phyloP scores from a whole-genome alignment of 2,888 invertebrate genomes.

The Protodeltote pygarga region DNA sequence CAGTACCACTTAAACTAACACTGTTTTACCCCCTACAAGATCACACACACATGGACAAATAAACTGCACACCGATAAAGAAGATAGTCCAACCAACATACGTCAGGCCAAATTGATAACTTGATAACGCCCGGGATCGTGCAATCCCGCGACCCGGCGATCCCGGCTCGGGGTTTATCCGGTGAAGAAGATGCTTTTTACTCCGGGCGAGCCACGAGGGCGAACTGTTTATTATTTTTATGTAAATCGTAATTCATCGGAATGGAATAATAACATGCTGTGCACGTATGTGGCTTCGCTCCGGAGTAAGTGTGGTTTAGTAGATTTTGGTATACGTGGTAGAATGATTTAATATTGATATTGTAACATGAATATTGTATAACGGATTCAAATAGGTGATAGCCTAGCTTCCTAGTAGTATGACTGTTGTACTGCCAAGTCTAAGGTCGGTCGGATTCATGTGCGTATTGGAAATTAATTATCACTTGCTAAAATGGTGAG shows the following conservation, averaged over 20 bases:
- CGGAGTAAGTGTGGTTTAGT: constrained; percentile 21
- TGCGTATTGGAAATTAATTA: too few species aligned
- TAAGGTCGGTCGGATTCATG: too few species aligned
- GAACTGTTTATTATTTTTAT: constrained; percentile 64
- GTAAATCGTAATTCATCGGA: constrained; percentile 68
- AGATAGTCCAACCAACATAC: constrained; percentile 38
- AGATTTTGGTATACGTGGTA: background rate
- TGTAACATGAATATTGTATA: too few species aligned
- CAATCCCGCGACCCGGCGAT: constrained; percentile 55
- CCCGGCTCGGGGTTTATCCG: constrained; percentile 60
- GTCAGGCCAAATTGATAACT: constrained; percentile 78
- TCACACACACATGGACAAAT: constrained; percentile 19
- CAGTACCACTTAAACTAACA: background rate
- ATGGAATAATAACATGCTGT: constrained; percentile 70
- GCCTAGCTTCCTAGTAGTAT: background rate
- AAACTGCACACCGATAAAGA: constrained; percentile 25
- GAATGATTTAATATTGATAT: background rate
- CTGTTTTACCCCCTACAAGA: constrained; percentile 4
- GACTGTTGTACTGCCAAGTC: too few species aligned
- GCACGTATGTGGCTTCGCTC: constrained; percentile 41
- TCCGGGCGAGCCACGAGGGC: constrained; percentile 46
- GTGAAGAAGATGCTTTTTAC: constrained; percentile 60
- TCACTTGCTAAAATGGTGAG: too few species aligned
- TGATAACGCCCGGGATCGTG: constrained; percentile 69
- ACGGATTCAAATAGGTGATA: background rate